phyloP scores from a whole-genome alignment of 2,113 vertebrate genomes.

The Pseudorectes ferrugineus region DNA sequence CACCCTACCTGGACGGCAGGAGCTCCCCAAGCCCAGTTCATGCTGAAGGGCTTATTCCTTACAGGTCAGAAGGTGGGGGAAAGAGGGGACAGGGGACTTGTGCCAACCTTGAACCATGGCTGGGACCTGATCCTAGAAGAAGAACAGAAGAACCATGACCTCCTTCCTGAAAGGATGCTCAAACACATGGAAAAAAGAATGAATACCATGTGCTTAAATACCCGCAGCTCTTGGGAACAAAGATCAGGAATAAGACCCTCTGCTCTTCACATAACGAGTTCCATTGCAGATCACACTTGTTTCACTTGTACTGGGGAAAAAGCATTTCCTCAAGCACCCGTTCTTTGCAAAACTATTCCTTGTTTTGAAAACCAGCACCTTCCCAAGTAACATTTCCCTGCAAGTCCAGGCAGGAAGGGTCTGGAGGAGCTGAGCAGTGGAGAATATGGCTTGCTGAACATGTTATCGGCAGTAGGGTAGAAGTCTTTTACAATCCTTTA shows the following conservation, averaged over 20 bases:
- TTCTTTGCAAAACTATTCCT: not conserved
- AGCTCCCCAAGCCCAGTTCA: not conserved
- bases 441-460: not conserved
- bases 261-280: not conserved
- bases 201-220: not conserved
- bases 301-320: not conserved
- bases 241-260: not conserved
- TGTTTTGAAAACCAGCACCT: not conserved
- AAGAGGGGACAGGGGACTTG: not conserved
- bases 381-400: not conserved
- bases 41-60: not conserved
- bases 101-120: not conserved
- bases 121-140: not conserved
- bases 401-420: not conserved
- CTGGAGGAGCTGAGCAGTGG: not conserved
- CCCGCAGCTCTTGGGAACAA: not conserved
- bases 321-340: not conserved
- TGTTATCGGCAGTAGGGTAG: not conserved
- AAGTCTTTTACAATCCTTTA: slow-evolving; percentile 28
- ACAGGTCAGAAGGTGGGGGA: not conserved
- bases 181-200: not conserved
- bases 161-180: not conserved
- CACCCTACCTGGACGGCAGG: not conserved
- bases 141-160: not conserved
- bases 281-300: not conserved